Conservation (phyloP, 2,888 invertebrate genomes). For the Hyles lineata region DNA sequence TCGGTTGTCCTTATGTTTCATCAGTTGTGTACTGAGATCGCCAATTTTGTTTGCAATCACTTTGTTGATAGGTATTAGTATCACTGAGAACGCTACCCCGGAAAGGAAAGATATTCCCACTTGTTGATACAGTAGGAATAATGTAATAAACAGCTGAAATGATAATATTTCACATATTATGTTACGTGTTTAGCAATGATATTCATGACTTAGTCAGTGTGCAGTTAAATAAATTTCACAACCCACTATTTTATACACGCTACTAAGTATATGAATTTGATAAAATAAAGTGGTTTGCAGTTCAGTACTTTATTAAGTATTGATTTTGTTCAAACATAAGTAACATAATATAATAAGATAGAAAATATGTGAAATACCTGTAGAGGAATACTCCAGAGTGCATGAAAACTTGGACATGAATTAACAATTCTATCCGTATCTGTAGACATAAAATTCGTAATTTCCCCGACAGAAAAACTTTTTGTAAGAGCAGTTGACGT, state of each 20-base stretch:
- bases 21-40: conserved; percentile 92
- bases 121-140: conserved; percentile 94
- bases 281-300: no score
- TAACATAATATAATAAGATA: no score
- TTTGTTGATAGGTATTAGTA: conserved; percentile 97
- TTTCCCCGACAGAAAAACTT: conserved; percentile 90
- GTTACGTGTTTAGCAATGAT: no score
- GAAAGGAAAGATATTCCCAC: conserved; percentile 96
- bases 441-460: conserved; percentile 98
- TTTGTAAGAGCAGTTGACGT: conserved; percentile 77
- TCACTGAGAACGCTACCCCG: conserved; percentile 93
- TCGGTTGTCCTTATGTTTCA: conserved; percentile 95
- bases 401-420: conserved; percentile 97
- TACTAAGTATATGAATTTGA: no score
- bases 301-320: no score
- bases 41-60: conserved; percentile 95
- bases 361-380: conserved; percentile 81
- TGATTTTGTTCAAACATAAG: no score
- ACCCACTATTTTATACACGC: no score
- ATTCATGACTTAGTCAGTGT: no score
- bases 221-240: no score
- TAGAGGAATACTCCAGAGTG: conserved; percentile 98
- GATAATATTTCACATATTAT: neutral
- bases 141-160: conserved; percentile 90
- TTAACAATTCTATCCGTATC: conserved; percentile 98